Evolutionary conservation across 2,797 vertebrate genomes (phyloP), one percentile per base, ranked within the genome.

Genomic region (Ctenochaetus hawaiiensis): DNA sequence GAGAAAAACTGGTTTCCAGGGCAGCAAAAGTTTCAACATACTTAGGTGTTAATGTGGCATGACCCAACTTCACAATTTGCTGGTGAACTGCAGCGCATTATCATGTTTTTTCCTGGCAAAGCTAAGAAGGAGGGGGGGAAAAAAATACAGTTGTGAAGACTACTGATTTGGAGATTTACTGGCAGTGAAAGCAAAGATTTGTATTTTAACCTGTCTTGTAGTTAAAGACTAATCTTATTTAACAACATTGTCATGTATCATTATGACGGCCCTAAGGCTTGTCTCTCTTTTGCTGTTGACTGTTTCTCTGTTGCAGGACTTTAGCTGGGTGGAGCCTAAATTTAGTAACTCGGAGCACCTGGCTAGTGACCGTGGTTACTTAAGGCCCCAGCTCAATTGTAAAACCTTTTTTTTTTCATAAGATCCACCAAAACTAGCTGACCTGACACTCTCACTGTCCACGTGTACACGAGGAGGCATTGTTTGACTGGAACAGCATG

Each of bases 1-100:
- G 14, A 52, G 23, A 20, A 77, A 59, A 54, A 30, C 16, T 68
- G 26, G 52, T 9, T 5, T 61, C 4, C 56, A 16, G 30, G 1
- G 8, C 30, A 16, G 20, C 18, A 9, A 14, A 34, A 16, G 74
- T 56, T 54, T 74, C 8, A 61, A 61, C 54, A 52, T 52, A 30
- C 49, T 39, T 47, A 37, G 20, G 20, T 23, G 23, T 34, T 47
- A 18, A 47, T 49, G 39, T 48, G 10, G 20, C 20, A 53, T 11
- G 43, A 56, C 47, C 52, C 18, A 72, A 37, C 13, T 66, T 58
- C 26, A 18, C 6, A 14, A 8, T 56, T 22, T 65, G 30, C 41
- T 49, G n/a, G 47, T 17, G 45, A 51, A 39, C 49, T 22, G 2
- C 20, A 26, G 8, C 0, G 58, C 6, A 14, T n/a, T 34, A 4